phyloP scores from a whole-genome alignment of 2,113 vertebrate genomes.

The Chaetodon trifascialis region DNA sequence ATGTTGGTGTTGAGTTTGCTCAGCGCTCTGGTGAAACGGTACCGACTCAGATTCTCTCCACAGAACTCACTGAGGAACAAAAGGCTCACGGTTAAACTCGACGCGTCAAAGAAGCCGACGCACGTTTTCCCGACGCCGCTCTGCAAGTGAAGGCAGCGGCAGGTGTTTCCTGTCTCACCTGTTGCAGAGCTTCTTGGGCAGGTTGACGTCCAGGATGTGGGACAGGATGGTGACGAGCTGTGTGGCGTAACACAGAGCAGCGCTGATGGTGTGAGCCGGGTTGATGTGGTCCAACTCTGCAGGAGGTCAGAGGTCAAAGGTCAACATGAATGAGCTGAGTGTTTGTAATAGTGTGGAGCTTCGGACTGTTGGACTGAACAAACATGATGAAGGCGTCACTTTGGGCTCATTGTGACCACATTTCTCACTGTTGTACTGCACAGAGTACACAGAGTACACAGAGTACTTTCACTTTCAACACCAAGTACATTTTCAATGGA shows the following conservation, averaged over 20 bases:
- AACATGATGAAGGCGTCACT: too few relatives aligned
- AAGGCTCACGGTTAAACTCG: background rate
- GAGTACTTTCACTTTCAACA: too few relatives aligned
- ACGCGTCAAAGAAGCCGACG: accelerated
- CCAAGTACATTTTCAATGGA: too few relatives aligned
- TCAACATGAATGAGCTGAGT: too few relatives aligned
- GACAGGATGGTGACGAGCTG: conserved; percentile 95
- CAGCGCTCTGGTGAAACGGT: conserved; percentile 94
- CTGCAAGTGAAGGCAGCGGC: background rate
- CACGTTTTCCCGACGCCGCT: background rate
- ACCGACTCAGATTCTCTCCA: conserved; percentile 94
- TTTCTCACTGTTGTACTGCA: too few relatives aligned
- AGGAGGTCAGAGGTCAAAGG: background rate
- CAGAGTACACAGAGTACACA: too few relatives aligned
- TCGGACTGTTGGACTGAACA: too few relatives aligned
- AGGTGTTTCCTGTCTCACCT: conserved; percentile 81
- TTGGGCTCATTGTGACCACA: too few relatives aligned
- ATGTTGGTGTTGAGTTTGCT: conserved; percentile 97
- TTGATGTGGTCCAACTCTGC: conserved; percentile 95
- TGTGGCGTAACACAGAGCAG: conserved; percentile 95
- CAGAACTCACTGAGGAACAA: conserved; percentile 92
- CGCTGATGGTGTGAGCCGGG: conserved; percentile 96
- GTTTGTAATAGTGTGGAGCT: too few relatives aligned
- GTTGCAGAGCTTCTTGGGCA: conserved; percentile 97
- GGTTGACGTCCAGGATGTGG: conserved; percentile 94